A percentile compares a stretch with the other conserved stretches of the same genome.
phyloP scores from a whole-genome alignment of 2,113 vertebrate species.

The Podarcis raffonei region DNA sequence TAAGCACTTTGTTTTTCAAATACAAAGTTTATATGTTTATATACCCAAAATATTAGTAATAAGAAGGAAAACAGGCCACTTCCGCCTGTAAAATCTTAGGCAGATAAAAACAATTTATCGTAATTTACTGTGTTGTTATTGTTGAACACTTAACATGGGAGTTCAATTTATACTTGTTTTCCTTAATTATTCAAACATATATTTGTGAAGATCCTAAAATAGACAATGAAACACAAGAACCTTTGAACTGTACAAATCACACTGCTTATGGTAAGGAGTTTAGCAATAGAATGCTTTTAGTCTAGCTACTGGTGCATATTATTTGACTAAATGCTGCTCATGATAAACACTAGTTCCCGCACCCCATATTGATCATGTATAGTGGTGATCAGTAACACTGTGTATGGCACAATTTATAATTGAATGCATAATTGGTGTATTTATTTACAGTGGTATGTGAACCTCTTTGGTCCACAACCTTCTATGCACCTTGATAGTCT shows the following conservation, averaged over 20 bases:
- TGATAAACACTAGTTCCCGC: neutral
- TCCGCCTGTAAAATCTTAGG: slow-evolving; percentile 47
- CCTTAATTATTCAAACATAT: slow-evolving; percentile 87
- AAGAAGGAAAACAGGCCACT: slow-evolving; percentile 23
- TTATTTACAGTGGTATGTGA: neutral
- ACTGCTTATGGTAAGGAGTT: slow-evolving; percentile 87
- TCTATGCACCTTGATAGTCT: neutral
- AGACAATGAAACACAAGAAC: slow-evolving; percentile 92
- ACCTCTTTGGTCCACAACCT: neutral
- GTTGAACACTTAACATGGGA: slow-evolving; percentile 36
- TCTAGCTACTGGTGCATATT: neutral
- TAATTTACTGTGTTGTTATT: slow-evolving; percentile 51
- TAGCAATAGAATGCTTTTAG: neutral
- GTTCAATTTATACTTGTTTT: slow-evolving; percentile 56
- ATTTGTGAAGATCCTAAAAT: slow-evolving; percentile 89
- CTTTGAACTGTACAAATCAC: slow-evolving; percentile 88
- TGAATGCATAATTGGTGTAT: neutral
- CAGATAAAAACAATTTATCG: slow-evolving; percentile 18
- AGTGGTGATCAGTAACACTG: neutral
- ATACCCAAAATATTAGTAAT: neutral
- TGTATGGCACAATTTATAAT: neutral
- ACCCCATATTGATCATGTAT: neutral
- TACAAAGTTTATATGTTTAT: slow-evolving; percentile 37
- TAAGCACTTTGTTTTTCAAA: slow-evolving; percentile 51
- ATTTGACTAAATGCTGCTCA: neutral